Evolutionary conservation across 2,888 invertebrate species (phyloP), one percentile per base, ranked within the genome.

Genomic region (Muschampia plurimacula): DNA sequence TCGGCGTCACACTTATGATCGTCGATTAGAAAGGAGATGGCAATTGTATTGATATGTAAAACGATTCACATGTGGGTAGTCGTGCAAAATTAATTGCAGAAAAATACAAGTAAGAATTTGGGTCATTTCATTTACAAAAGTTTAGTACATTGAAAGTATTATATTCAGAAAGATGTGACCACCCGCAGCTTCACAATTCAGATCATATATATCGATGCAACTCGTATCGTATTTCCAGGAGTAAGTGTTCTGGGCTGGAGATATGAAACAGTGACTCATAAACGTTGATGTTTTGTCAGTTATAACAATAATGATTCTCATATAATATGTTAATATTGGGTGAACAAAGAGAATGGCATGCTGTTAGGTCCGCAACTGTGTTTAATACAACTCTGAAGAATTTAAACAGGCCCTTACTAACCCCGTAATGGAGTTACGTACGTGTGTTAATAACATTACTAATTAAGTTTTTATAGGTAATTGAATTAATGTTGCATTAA

Each of bases 11-110:
- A 92, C 90, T 91, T 91, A 84, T 86, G 84, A 88, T 85, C 86
- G 82, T 82, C 88, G 88, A 91, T 93, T 93, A 93, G 93, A 93
- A 93, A 93, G 91, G 92, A 89, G 89, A 88, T 84, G 84, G 86
- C 88, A 91, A 91, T 91, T 91, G 89, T 88, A 86, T 84, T 86
- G 84, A 83, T 78, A 86, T 84, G 80, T 84, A 85, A 89, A 88
- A 85, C 81, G 78, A 84, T 83, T 81, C 78, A 81, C 80, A 84
- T 80, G 92, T 92, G 89, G 92, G 91, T 84, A 89, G 85, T 77
- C 77, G 79, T 82, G 83, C 83, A 78, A 79, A 78, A 81, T 79
- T 83, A 79, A 82, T 83, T 80, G 78, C 77, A 80, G 80, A 77
- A 83, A 82, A 83, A 80, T 81, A 81, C 69, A 69, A 68, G 64